Evolutionary conservation across 2,888 invertebrate genomes (phyloP), one percentile per base, ranked within the genome.

Genomic region (Pterostichus niger): DNA sequence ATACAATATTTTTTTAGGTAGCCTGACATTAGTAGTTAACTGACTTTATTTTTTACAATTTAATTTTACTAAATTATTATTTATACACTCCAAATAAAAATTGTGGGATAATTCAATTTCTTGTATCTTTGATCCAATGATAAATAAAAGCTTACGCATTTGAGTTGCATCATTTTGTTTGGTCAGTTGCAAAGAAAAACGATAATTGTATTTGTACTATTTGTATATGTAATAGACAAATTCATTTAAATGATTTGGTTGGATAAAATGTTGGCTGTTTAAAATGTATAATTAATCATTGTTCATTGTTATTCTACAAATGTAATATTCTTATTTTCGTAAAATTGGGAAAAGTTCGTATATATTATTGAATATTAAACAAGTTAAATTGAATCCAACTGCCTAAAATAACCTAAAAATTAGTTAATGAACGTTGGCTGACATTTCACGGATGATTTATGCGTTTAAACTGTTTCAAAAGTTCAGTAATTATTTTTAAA

Each of bases 401-500:
- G 5, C 35, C 33, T 11, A 31, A 64, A 64, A 35, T 64, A 64
- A 35, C 35, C 68, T 71, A 71, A 44, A 71, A 71, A 71, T 71
- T 44, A 13, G 17, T 71, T 44, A 71, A 71, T 71, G 68, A 71
- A 44, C 44, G 68, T 17, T 40, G 68, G 40, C 44, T 71, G 68
- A 71, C 64, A 13, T 64, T 64, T 64, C 35, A 59, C 64, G 33
- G 35, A 64, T 64, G 64, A 64, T 64, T 64, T 64, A 64, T 64
- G 64, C 35, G 64, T 64, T 64, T 64, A 64, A 49, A 64, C 64
- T 64, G 64, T 64, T 40, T 64, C 35, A 64, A 31, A 64, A 33
- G 6, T 64, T 64, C 35, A 9, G 33, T 64, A 64, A 64, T 64
- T 64, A 64, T 64, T 64, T 64, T 64, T 64, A 64, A 64, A 64